phyloP scores from a whole-genome alignment of 2,113 vertebrate species.

The Sphyrna mokarran region DNA sequence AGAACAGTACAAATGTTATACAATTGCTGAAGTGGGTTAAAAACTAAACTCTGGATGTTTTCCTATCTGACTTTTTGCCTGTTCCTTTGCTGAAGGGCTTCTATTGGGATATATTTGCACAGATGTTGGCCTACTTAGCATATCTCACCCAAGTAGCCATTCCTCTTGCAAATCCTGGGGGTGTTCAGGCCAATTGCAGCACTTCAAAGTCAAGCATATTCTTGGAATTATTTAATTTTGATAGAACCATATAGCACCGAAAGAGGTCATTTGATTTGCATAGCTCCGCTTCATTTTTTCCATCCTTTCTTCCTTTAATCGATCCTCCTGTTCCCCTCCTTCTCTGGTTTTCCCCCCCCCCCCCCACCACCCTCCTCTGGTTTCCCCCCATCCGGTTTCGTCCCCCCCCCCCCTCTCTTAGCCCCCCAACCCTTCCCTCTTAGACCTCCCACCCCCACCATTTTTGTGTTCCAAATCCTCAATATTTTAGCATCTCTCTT shows the following conservation, averaged over 20 bases:
- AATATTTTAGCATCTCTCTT: neutral
- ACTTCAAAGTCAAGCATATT: neutral
- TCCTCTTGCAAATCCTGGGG: neutral
- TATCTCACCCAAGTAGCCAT: neutral
- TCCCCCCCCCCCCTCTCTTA: too few species aligned
- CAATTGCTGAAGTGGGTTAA: neutral
- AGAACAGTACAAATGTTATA: neutral
- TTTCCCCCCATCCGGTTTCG: too few species aligned
- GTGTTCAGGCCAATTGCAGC: neutral
- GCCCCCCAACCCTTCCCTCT: too few species aligned
- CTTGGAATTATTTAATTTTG: too few species aligned
- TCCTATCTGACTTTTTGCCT: neutral
- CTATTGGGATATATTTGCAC: neutral
- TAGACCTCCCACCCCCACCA: too few species aligned
- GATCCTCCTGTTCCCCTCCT: too few species aligned
- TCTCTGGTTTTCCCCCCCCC: too few species aligned
- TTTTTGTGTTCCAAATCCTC: neutral
- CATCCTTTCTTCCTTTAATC: too few species aligned
- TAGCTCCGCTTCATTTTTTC: too few species aligned
- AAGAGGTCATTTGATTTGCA: too few species aligned
- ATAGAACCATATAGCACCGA: too few species aligned
- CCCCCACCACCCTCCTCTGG: too few species aligned
- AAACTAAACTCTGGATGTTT: neutral
- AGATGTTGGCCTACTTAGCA: neutral
- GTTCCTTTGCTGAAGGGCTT: neutral